Percentiles rank a stretch among this genome's conserved stretches.
Conservation (phyloP, 2,113 vertebrate species). For the Trinectes maculatus region DNA sequence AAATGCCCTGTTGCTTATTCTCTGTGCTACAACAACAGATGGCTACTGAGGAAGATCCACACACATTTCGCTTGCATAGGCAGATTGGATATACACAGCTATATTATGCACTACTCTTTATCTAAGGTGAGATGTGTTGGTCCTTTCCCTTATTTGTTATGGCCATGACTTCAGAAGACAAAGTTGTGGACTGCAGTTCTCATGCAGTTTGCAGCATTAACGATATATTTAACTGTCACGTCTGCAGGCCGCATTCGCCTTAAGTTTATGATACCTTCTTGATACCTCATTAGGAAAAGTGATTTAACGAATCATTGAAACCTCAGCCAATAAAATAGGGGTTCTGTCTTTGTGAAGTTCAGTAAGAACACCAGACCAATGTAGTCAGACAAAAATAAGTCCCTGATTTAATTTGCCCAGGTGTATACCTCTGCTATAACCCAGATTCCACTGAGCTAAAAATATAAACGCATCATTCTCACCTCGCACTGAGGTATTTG, state of each 20-base stretch:
- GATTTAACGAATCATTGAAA: slow-evolving; percentile 48
- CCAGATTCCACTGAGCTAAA: slow-evolving; percentile 25
- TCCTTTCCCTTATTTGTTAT: slow-evolving; percentile 1
- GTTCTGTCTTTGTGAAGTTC: background rate
- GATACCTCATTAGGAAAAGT: slow-evolving; percentile 28
- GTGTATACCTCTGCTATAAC: slow-evolving; percentile 3
- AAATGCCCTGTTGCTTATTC: slow-evolving; percentile 53
- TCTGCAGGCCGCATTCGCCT: slow-evolving; percentile 11
- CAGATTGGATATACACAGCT: too few relatives aligned
- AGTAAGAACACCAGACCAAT: background rate
- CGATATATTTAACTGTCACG: slow-evolving; percentile 29
- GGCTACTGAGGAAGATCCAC: background rate
- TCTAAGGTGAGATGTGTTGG: too few relatives aligned
- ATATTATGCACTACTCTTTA: too few relatives aligned
- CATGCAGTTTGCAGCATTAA: background rate
- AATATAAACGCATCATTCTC: slow-evolving; percentile 50
- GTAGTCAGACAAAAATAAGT: slow-evolving; percentile 5
- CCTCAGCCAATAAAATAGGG: slow-evolving; percentile 4
- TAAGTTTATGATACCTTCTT: slow-evolving; percentile 19
- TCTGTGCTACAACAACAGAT: background rate
- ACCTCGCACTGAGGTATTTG: slow-evolving; percentile 31
- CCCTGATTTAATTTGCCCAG: background rate
- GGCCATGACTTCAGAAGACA: background rate
- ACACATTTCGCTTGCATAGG: too few relatives aligned
- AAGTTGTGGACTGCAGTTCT: background rate